Evolutionary conservation across 23 tunicate species (phyloP).

Genomic region (Trididemnum clinides): DNA sequence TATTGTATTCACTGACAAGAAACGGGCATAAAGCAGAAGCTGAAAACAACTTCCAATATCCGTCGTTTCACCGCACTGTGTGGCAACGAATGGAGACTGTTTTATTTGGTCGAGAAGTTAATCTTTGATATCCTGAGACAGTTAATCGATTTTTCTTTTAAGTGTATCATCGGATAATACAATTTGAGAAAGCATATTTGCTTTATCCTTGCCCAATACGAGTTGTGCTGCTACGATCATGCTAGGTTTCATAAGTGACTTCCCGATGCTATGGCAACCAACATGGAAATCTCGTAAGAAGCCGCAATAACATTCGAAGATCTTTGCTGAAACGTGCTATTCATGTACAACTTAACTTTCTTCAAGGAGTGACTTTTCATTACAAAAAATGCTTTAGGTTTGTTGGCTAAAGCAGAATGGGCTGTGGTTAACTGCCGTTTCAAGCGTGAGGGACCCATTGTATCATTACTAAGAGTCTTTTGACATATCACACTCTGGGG

Average conservation of each 20-base stretch:
- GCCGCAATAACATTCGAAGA: conserved; percentile 42
- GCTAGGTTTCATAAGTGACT: conserved; percentile 42
- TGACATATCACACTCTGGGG: conserved; percentile 22
- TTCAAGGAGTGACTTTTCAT: conserved; percentile 44
- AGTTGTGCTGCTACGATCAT: conserved; percentile 52
- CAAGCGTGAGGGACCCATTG: conserved; percentile 46
- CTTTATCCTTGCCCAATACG: conserved; percentile 53
- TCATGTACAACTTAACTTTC: conserved; percentile 39
- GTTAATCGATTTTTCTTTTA: conserved; percentile 47
- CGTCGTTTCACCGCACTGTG: conserved; percentile 31
- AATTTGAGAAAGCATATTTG: conserved; percentile 56
- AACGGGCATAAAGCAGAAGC: conserved; percentile 37
- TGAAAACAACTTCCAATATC: conserved; percentile 37
- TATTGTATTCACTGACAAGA: conserved; percentile 22
- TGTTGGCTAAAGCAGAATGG: conserved; percentile 43
- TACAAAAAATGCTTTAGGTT: conserved; percentile 45
- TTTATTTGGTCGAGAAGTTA: conserved; percentile 34
- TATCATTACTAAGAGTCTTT: conserved; percentile 43
- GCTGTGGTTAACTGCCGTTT: conserved; percentile 42
- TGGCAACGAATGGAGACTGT: conserved; percentile 42
- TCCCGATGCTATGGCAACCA: conserved; percentile 50
- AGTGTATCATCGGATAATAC: conserved; percentile 44
- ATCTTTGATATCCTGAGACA: conserved; percentile 51
- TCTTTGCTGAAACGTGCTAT: conserved; percentile 37
- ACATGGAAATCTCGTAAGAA: conserved; percentile 47